A percentile compares a stretch with the other conserved stretches of the same genome.
Conservation (phyloP, 2,113 vertebrate species). For the Laterallus jamaicensis region DNA sequence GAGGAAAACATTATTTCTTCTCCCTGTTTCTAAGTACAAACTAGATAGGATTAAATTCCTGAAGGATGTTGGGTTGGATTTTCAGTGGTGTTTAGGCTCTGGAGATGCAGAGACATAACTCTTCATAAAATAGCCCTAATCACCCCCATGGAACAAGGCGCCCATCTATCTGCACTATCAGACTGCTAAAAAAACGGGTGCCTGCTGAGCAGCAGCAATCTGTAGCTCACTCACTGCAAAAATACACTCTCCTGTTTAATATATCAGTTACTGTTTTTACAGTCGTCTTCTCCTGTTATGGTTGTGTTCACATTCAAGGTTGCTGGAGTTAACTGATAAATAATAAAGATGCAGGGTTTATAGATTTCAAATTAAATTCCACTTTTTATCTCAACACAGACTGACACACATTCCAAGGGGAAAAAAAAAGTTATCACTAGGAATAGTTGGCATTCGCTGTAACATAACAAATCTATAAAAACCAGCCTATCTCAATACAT, state of each 20-base stretch:
- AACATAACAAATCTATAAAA: constrained; percentile 8
- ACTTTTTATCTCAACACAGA: neutral
- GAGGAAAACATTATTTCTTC: neutral
- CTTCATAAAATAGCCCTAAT: neutral
- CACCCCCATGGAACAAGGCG: neutral
- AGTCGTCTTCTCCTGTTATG: neutral
- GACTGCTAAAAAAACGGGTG: neutral
- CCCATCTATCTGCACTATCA: constrained; percentile 28
- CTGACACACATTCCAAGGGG: neutral
- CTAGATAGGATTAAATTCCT: neutral
- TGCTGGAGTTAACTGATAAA: constrained; percentile 6
- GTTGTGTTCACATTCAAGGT: neutral
- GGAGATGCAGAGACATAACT: constrained; percentile 30
- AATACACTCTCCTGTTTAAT: neutral
- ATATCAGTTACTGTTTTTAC: neutral
- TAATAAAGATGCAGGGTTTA: neutral
- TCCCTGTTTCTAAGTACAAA: neutral
- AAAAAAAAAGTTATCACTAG: constrained; percentile 14
- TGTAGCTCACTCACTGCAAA: neutral
- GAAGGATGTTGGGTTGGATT: neutral
- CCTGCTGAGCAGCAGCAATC: neutral
- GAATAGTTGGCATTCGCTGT: neutral
- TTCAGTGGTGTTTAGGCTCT: constrained; percentile 21
- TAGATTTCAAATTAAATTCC: neutral
- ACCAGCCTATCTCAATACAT: neutral